Percentiles rank a stretch among this genome's conserved stretches.
These are phyloP conservation scores for Psittacula cyanocephala DNA, from an alignment of 2,113 vertebrate species.

Conservation along the genomic window DNA sequence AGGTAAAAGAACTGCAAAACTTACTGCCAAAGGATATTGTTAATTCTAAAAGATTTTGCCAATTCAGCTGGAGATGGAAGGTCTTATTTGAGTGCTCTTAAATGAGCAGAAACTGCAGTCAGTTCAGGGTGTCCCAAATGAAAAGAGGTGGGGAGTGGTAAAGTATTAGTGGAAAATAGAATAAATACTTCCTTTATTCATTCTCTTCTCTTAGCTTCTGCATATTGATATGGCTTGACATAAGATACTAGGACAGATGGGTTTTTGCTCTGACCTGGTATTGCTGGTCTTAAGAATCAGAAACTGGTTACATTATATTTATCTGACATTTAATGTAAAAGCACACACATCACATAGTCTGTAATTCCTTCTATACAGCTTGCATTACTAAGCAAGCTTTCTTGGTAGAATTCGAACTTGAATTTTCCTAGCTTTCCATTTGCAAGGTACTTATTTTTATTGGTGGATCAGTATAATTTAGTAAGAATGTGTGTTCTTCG, in stretches of 20 bases:
- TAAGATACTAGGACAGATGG: conserved; percentile 47
- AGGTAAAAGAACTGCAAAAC: neutral
- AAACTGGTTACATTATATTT: neutral
- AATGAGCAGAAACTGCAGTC: neutral
- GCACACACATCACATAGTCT: neutral
- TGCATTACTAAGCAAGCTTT: neutral
- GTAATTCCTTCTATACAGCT: neutral
- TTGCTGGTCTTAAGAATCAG: neutral
- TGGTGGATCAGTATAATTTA: neutral
- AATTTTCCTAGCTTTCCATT: neutral
- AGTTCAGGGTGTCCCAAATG: neutral
- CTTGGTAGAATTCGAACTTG: neutral
- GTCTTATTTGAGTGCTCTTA: neutral
- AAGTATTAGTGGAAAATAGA: neutral
- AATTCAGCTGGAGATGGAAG: neutral
- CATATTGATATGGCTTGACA: neutral
- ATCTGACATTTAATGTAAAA: neutral
- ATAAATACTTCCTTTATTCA: conserved; percentile 33
- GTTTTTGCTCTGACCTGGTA: neutral
- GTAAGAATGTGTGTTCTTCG: neutral
- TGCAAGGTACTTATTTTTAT: neutral
- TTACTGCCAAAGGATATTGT: neutral
- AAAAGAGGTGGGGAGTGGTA: neutral
- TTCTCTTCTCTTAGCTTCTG: conserved; percentile 11
- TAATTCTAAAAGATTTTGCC: neutral